Base-by-base conservation (phyloP, 2,797 vertebrate species). In the Chelidonichthys spinosus region DNA sequence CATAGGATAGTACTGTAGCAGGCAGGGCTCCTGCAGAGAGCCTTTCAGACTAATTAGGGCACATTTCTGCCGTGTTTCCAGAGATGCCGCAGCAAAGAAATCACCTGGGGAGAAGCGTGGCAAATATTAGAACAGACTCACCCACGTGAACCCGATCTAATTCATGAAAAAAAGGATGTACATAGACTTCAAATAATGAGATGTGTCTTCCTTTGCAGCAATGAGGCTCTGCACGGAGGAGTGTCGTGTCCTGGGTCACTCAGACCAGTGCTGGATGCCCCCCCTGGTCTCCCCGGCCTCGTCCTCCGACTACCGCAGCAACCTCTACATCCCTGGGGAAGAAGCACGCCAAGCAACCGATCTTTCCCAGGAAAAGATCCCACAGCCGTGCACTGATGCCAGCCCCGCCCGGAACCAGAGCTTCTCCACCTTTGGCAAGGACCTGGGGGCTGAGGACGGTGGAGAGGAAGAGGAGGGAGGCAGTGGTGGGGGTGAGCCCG, bases 231-330 rank as follows among this genome's bases (percentile, higher is more conserved):
- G 98, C 92, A 99, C 98, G 0, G 98, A 99, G 44, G 98, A 99
- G 81, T 99, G 98, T 85, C 92, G 97, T 4, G 95, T 99, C 50
- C 93, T 99, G 55, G 98, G 98, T 4, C 98, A 99, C 86, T 99
- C 98, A 0, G 98, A 99, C 89, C 97, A 98, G 90, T 99, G 98
- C 90, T 99, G 98, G 98, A 99, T 99, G 98, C 98, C 97, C 0
- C 97, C 96, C 0, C 84, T 98, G 83, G 92, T 95, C 13, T 96
- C 96, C 2, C 97, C 96, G 0, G 92, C 90, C 10, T 96, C 97
- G 1, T 96, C 97, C 4, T 95, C 96, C 0, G 97, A 99, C 84
- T 99, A 99, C 68, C 92, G 97, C 9, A 99, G 95, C 76, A 99
- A 99, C 92, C 95, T 99, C 90, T 99, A 98, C 93, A 98, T 99